Evolutionary conservation across 2,797 vertebrate genomes (phyloP), one percentile per base, ranked within the genome.

Genomic region (Rhinogobio ventralis): DNA sequence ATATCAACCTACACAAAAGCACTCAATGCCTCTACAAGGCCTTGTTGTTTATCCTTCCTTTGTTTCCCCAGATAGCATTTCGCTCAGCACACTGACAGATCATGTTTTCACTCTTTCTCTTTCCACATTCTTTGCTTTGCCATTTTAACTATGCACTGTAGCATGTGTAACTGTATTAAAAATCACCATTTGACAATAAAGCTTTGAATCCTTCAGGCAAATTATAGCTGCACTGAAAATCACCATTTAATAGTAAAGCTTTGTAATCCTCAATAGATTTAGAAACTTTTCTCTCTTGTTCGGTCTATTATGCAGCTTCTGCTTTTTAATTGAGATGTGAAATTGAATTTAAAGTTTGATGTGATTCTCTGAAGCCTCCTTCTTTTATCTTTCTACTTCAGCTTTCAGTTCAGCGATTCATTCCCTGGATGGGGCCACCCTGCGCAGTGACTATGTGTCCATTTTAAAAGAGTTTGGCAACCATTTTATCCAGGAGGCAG

Each of bases 381-480:
- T n/a, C 68, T 11, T 60, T 25, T 73, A 25, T 46, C 49, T 69
- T 46, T 69, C 64, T 64, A 11, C 45, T 81, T 45, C 86, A 99
- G 98, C 95, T 11, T 98, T 99, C 91, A 97, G 94, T 94, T 97
- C 97, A 0, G 97, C 97, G 0, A 95, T 99, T 66, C 98, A 99
- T 88, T 98, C 98, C 80, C 93, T 99, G 91, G 98, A 99, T 0
- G 98, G 98, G 42, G 97, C 98, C 3, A 98, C 96, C 0, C 96
- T 97, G 85, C 96, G 98, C 0, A 94, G 92, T 79, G 98, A 99
- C 92, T 99, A 98, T 0, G 95, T 97, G 85, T 96, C 97, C 0
- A 95, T 99, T 89, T 93, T 99, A 86, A 95, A 96, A 86, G 97
- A 99, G 90, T 99, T 99, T 89, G 98, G 98, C 75, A 99, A 98